phyloP scores from a whole-genome alignment of 37 sponge, comb jelly and placozoan genomes.

The Cliona cf. orientalis region DNA sequence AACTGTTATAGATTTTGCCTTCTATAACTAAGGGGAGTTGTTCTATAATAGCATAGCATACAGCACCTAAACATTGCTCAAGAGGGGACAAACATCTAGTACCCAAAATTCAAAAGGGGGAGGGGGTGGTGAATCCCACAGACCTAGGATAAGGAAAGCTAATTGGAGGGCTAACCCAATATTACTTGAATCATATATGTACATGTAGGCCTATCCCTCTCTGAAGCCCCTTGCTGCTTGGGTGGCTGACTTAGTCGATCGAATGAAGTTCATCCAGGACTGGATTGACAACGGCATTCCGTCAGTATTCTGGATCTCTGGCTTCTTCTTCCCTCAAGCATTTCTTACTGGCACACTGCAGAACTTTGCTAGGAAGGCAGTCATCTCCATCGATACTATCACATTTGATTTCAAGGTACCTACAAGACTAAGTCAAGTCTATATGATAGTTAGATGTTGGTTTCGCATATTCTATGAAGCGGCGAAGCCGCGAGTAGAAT shows the following conservation, averaged over 20 bases:
- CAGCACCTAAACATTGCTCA: too few species aligned
- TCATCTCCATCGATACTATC: conserved; percentile 95
- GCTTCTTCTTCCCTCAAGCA: conserved; percentile 99
- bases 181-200: neutral
- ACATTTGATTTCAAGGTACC: conserved; percentile 90
- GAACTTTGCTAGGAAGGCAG: conserved; percentile 92
- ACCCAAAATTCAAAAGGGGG: too few species aligned
- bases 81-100: too few species aligned
- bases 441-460: too few species aligned
- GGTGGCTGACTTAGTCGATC: conserved; percentile 86
- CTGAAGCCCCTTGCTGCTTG: conserved; percentile 97
- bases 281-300: conserved; percentile 94
- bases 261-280: conserved; percentile 83
- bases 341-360: conserved; percentile 99
- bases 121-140: too few species aligned
- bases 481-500: too few species aligned
- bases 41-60: too few species aligned
- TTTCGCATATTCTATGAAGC: too few species aligned
- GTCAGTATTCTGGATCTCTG: conserved; percentile 93
- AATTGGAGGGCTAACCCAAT: conserved; percentile 65
- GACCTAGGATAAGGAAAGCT: conserved; percentile 82
- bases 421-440: too few species aligned
- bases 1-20: too few species aligned
- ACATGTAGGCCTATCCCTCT: conserved; percentile 90
- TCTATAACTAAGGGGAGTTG: too few species aligned